Conservation (phyloP, 2,113 vertebrate species). For the Rhagologus leucostigma region DNA sequence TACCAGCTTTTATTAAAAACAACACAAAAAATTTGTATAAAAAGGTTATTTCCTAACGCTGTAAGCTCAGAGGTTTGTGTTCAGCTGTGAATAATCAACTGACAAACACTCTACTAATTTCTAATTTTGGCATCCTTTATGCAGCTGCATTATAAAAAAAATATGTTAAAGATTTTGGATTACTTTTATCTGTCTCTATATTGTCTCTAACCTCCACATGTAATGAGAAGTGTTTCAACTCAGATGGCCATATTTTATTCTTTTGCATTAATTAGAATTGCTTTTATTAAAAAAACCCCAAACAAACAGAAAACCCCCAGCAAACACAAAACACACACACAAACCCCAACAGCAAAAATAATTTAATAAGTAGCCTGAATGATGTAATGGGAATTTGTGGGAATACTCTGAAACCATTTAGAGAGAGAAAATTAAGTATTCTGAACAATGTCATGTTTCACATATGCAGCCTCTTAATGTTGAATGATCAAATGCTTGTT, state of each 20-base stretch:
- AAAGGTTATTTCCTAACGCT: not conserved
- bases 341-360: not conserved
- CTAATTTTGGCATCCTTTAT: not conserved
- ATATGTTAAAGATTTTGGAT: not conserved
- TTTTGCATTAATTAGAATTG: not conserved
- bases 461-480: not conserved
- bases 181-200: not conserved
- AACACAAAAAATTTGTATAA: not conserved
- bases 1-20: not conserved
- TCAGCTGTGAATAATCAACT: not conserved
- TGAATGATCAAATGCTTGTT: not conserved
- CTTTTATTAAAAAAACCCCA: not conserved
- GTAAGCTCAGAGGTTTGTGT: not conserved
- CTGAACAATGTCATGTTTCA: not conserved
- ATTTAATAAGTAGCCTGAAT: not conserved
- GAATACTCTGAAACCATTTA: not conserved
- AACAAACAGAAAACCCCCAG: not conserved
- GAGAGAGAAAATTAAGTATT: not conserved
- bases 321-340: not conserved
- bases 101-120: not conserved
- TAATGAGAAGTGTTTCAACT: not conserved
- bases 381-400: not conserved
- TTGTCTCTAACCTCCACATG: not conserved
- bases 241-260: not conserved
- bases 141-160: not conserved